Evolutionary conservation across 1,140 invertebrate species (phyloP), one percentile per base, ranked within the genome.

Genomic region (Penaeus chinensis): DNA sequence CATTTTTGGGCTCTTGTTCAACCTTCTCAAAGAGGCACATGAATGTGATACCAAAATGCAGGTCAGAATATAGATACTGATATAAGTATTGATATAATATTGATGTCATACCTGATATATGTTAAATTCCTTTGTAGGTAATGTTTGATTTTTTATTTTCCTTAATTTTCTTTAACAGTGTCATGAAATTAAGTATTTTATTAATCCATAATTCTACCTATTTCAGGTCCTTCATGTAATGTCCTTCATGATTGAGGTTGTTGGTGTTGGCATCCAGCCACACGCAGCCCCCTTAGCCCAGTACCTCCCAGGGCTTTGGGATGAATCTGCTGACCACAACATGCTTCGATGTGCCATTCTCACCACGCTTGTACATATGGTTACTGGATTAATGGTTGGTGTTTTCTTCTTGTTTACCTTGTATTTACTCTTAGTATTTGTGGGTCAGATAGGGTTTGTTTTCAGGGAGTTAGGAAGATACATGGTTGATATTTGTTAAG

Each of bases 261-360:
- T 97, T 92, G 96, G 96, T 37, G 93, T 94, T 74, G 94, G 94
- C 63, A 96, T 98, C 77, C 94, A 94, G 78, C 95, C 96, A 2
- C 93, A 94, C 82, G 92, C 92, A 32, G 90, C 91, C 71, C 94
- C 95, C 32, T 93, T 99, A 32, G 94, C 96, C 85, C 94, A 95
- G 79, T 98, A 97, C 92, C 93, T 99, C 89, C 97, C 97, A 8
- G 91, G 95, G 89, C 92, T 99, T 81, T 99, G 98, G 98, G 93
- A 95, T 74, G 96, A 97, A 92, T 96, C 97, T 16, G 95, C 95
- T 66, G 94, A 96, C 82, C 97, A 98, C 91, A 96, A 97, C 92
- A 97, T 99, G 96, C 92, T 99, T 83, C 93, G 97, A 54, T 98
- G 97, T 92, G 96, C 97, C 76, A 97, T 98, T 90, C 95, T 99